A percentile compares a stretch with the other conserved stretches of the same genome.
Conservation (phyloP, 2,113 vertebrate species). For the Dromaius novaehollandiae region DNA sequence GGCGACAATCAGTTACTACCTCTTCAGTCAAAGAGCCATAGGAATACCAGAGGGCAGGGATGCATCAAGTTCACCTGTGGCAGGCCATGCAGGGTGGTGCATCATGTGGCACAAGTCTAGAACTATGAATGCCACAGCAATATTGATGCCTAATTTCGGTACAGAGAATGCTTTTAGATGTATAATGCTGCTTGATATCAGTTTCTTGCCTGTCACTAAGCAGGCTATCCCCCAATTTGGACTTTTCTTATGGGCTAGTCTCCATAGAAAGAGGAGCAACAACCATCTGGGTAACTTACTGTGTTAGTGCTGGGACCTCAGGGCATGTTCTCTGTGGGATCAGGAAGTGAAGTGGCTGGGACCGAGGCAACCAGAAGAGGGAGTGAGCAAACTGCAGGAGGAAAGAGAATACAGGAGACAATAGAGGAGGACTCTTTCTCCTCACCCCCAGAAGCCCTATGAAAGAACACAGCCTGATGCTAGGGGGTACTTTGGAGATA, state of each 20-base stretch:
- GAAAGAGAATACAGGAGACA: neutral
- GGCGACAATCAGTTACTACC: too few relatives aligned
- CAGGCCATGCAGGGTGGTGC: neutral
- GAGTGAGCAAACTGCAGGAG: neutral
- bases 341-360: neutral
- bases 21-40: neutral
- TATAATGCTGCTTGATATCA: neutral
- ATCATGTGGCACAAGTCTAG: neutral
- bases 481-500: neutral
- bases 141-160: neutral
- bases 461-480: neutral
- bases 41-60: neutral
- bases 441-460: neutral
- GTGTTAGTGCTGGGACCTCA: neutral
- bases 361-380: neutral
- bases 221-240: neutral
- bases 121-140: neutral
- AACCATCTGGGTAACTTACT: neutral
- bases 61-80: neutral
- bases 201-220: neutral
- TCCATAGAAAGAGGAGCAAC: neutral
- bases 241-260: neutral
- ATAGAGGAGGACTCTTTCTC: neutral
- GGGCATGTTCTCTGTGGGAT: neutral
- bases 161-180: neutral